Evolutionary conservation across 2,888 invertebrate species (phyloP).

Genomic region (Thymelicus lineola): DNA sequence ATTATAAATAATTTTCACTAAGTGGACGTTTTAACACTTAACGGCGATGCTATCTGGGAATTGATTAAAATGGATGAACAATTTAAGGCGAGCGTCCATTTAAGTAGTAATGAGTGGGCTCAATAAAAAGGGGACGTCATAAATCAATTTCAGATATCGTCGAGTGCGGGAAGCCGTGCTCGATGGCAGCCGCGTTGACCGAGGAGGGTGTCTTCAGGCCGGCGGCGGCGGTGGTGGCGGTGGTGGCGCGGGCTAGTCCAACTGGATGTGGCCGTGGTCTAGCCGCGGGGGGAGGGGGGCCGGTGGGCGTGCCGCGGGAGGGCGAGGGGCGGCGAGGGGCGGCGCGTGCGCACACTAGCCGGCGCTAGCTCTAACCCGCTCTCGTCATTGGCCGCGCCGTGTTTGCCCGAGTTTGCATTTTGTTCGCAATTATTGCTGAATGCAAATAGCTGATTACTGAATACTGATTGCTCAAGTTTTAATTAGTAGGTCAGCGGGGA

Average conservation of each 20-base stretch:
- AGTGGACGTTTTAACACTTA: constrained; percentile 6
- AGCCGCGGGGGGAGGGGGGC: constrained; percentile 37
- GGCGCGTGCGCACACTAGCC: constrained; percentile 56
- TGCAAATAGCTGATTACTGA: constrained; percentile 40
- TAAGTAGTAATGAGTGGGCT: constrained; percentile 19
- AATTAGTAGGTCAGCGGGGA: constrained; percentile 31
- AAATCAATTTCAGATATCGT: constrained; percentile 9
- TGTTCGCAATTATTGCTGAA: constrained; percentile 33
- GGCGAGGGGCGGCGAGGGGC: constrained; percentile 56
- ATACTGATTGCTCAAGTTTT: constrained; percentile 29
- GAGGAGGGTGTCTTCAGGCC: too few species aligned
- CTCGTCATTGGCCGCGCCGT: constrained; percentile 34
- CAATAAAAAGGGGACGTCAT: constrained; percentile 13
- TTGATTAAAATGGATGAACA: constrained; percentile 15
- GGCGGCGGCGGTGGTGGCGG: too few species aligned
- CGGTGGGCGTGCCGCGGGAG: constrained; percentile 47
- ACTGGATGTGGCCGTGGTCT: constrained; percentile 6
- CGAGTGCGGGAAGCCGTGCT: background rate
- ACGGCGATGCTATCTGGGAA: background rate
- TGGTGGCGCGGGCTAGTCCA: background rate
- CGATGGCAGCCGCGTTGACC: constrained; percentile 9
- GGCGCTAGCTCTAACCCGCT: constrained; percentile 15
- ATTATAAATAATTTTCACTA: background rate
- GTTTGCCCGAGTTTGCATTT: constrained; percentile 31
- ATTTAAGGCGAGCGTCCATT: constrained; percentile 4